Percentiles rank a stretch among this genome's conserved stretches.
These are phyloP conservation scores for Centropus bengalensis DNA, from an alignment of 2,113 vertebrate genomes.

Conservation along the genomic window DNA sequence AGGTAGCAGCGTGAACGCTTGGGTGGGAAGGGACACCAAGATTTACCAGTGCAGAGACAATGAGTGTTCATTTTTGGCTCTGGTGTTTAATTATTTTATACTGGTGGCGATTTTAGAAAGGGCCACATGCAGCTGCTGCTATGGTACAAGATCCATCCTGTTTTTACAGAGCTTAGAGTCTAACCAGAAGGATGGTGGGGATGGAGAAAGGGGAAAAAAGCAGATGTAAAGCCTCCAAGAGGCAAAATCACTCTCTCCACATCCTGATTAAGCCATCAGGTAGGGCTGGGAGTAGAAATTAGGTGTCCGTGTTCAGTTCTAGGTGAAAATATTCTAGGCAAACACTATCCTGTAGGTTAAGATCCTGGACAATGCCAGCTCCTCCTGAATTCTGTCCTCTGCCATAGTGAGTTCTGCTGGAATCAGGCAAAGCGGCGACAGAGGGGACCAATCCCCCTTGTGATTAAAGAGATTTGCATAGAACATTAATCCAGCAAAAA, in stretches of 20 bases:
- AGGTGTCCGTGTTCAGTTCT: not conserved
- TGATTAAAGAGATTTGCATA: not conserved
- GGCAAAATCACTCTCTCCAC: not conserved
- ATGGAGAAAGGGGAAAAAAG: not conserved
- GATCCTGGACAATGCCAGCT: not conserved
- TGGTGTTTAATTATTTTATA: not conserved
- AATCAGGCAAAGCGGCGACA: not conserved
- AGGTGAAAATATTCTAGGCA: not conserved
- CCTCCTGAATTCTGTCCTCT: not conserved
- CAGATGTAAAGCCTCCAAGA: not conserved
- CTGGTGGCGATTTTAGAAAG: not conserved
- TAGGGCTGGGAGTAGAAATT: not conserved
- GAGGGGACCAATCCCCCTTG: not conserved
- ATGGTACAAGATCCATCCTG: not conserved
- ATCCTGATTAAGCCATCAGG: not conserved
- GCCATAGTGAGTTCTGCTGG: not conserved
- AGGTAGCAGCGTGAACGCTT: not conserved
- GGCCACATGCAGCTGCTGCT: fast-evolving
- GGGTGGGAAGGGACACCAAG: no score
- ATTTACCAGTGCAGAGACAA: not conserved
- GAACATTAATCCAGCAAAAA: not conserved
- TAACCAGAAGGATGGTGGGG: not conserved
- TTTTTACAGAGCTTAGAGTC: not conserved
- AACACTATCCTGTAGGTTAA: not conserved
- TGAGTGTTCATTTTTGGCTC: not conserved